phyloP scores from a whole-genome alignment of 2,113 vertebrate species.

The Sphaerodactylus townsendi region DNA sequence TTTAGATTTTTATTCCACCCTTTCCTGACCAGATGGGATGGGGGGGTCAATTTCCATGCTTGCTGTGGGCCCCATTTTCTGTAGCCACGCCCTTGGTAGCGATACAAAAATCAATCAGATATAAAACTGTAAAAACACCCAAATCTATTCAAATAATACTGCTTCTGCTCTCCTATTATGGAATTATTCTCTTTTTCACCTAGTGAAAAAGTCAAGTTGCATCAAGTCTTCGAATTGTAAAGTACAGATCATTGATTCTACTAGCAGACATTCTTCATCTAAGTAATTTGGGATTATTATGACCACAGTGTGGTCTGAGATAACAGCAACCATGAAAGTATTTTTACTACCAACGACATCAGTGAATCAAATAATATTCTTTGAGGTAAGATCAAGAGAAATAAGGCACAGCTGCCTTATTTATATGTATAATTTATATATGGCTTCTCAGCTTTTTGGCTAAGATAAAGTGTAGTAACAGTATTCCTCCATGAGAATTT shows the following conservation, averaged over 20 bases:
- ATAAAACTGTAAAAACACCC: not conserved
- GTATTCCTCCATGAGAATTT: not conserved
- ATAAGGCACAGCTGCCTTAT: not conserved
- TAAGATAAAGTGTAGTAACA: too few species aligned
- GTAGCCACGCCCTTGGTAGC: too few species aligned
- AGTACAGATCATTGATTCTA: not conserved
- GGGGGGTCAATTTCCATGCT: too few species aligned
- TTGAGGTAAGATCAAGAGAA: slow-evolving; percentile 9
- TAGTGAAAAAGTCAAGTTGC: not conserved
- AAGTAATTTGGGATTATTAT: slow-evolving; percentile 8
- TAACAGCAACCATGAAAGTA: not conserved
- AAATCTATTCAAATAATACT: not conserved
- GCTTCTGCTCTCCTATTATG: not conserved
- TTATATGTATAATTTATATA: too few species aligned
- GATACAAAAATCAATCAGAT: not conserved
- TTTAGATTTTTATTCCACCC: too few species aligned
- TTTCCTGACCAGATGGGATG: too few species aligned
- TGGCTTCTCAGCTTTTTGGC: too few species aligned
- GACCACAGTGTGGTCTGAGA: not conserved
- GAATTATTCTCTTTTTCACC: not conserved
- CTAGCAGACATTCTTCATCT: not conserved
- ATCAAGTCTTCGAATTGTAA: slow-evolving; percentile 1
- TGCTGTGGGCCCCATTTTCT: too few species aligned
- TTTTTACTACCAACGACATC: not conserved
- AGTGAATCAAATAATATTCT: not conserved